These are phyloP conservation scores for Petrocephalus schoutedeni DNA, from an alignment of 2,797 vertebrate species.

Conservation along the genomic window DNA sequence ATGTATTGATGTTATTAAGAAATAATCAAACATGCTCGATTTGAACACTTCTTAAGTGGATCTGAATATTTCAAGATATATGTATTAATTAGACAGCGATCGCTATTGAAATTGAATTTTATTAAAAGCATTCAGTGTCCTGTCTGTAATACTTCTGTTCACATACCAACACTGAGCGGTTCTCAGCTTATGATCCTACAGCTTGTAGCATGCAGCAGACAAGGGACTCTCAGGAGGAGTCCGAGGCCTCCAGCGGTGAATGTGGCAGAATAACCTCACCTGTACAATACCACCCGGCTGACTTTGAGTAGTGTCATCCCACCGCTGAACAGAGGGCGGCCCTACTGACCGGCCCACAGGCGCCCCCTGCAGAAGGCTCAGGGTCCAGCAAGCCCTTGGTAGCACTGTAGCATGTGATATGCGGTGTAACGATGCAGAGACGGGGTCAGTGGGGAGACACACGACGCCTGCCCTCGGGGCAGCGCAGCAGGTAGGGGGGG, in stretches of 20 bases:
- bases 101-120: slow-evolving; percentile 9
- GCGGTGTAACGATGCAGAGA: not conserved
- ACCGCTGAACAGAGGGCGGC: not conserved
- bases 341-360: not conserved
- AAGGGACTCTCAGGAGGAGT: not conserved
- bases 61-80: slow-evolving; percentile 14
- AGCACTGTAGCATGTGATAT: not conserved
- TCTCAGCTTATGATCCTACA: not conserved
- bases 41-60: slow-evolving; percentile 15
- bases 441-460: not conserved
- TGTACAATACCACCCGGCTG: not conserved
- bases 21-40: slow-evolving; percentile 12
- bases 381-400: not conserved
- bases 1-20: slow-evolving; percentile 14
- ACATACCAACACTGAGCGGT: slow-evolving; percentile 2
- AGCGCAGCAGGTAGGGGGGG: not conserved
- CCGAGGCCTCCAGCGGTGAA: not conserved
- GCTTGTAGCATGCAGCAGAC: not conserved
- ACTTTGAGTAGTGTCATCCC: not conserved
- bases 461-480: not conserved
- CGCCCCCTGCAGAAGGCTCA: not conserved
- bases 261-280: not conserved
- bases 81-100: slow-evolving; percentile 11
- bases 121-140: slow-evolving; percentile 11
- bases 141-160: not conserved